A percentile compares a stretch with the other conserved stretches of the same genome.
Conservation (phyloP, 2,113 vertebrate species). For the Cettia cetti region DNA sequence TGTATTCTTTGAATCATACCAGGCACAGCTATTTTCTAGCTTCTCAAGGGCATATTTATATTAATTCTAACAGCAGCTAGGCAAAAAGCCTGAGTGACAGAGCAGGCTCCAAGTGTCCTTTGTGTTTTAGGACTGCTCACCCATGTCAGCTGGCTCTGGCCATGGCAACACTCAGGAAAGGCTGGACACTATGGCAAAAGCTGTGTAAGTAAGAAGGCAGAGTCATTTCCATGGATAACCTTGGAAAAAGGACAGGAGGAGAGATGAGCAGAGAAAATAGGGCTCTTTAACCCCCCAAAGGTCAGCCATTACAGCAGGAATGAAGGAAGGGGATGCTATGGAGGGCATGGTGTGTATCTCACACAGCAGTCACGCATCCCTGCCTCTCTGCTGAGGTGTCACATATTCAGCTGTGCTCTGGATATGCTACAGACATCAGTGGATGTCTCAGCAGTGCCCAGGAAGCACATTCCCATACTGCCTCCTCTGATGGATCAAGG, state of each 20-base stretch:
- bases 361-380: background rate
- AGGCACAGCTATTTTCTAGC: slow-evolving; percentile 2
- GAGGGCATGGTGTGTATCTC: background rate
- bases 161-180: background rate
- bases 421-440: background rate
- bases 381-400: background rate
- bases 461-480: background rate
- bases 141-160: background rate
- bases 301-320: background rate
- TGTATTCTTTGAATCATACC: background rate
- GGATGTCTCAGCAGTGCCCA: background rate
- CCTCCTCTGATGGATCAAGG: background rate
- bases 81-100: background rate
- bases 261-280: background rate
- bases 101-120: background rate
- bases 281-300: background rate
- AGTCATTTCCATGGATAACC: background rate
- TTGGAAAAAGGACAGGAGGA: background rate
- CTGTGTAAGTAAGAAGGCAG: background rate
- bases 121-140: background rate
- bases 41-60: slow-evolving; percentile 4
- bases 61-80: background rate
- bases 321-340: background rate
- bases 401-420: background rate
- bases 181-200: background rate